Evolutionary conservation across 2,888 invertebrate genomes (phyloP), one percentile per base, ranked within the genome.

Genomic region (Drosophila monieri): DNA sequence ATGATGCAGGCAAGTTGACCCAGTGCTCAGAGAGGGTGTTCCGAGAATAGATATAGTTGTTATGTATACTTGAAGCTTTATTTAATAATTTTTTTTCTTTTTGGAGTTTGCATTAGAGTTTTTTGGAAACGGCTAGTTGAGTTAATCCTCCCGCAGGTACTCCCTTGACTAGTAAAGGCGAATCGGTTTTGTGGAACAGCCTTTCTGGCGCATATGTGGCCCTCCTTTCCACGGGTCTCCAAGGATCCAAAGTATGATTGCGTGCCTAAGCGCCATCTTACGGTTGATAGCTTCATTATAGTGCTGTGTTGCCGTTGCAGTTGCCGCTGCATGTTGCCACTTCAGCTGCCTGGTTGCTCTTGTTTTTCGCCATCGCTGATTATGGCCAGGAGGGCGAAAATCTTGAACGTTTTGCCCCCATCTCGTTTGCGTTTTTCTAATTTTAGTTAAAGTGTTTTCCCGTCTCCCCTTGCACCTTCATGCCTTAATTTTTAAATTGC

Each of bases 251-350:
- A 83, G 83, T 83, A 80, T 83, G 83, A 85, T 83, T 83, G 83
- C 83, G 83, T 83, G 83, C 85, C 80, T 83, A 83, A 83, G 83
- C 85, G 80, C 84, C 83, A 77, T 83, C 85, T 85, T 83, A 83
- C 75, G 83, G 75, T 83, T 83, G 83, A 85, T 83, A 85, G 83
- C 83, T 83, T 85, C 83, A 83, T 83, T 83, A 83, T 75, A 74
- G 80, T 76, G 68, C 84, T 69, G 85, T 35, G 68, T 54, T 54
- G 55, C 52, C 62, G 52, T 59, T 61, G 71, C 35, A 37, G 49
- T 48, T 48, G 48, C 30, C 18, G 49, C 18, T 49, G 62, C 62
- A 52, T 52, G 61, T 46, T 55, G 52, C 44, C 37, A 41, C 47
- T 39, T 47, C 27, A 52, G 43, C 41, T 57, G 48, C 43, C n/a